phyloP scores from a whole-genome alignment of 2,113 vertebrate genomes.

The Megalops atlanticus region DNA sequence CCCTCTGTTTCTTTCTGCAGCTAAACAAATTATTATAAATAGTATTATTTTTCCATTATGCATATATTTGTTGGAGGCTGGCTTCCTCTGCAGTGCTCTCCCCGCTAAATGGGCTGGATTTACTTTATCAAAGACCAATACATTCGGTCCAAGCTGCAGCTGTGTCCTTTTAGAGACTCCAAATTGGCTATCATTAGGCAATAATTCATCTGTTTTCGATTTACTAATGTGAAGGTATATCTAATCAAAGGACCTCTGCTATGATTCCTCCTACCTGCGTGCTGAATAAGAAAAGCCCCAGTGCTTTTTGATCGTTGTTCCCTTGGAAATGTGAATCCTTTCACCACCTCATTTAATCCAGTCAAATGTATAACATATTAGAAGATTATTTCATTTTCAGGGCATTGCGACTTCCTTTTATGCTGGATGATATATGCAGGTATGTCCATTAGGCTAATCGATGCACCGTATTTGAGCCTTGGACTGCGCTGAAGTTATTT shows the following conservation, averaged over 20 bases:
- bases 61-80: constrained; percentile 6
- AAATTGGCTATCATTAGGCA: constrained; percentile 72
- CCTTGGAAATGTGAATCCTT: constrained; percentile 15
- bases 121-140: constrained; percentile 14
- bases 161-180: constrained; percentile 64
- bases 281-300: constrained; percentile 10
- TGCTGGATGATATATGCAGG: constrained; percentile 58
- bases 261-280: constrained; percentile 25
- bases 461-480: constrained; percentile 59
- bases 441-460: constrained; percentile 55
- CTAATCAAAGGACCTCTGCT: constrained; percentile 43
- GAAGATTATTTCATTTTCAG: constrained; percentile 49
- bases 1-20: constrained; percentile 55
- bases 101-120: background rate
- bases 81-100: background rate
- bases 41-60: constrained; percentile 44
- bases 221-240: constrained; percentile 54
- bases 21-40: constrained; percentile 74
- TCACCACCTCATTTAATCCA: background rate
- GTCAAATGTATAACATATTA: constrained; percentile 30
- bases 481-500: constrained; percentile 57
- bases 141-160: constrained; percentile 58
- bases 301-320: background rate
- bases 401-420: constrained; percentile 53
- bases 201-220: constrained; percentile 63